phyloP scores from a whole-genome alignment of 2,888 invertebrate species.

The Apantesis nais region DNA sequence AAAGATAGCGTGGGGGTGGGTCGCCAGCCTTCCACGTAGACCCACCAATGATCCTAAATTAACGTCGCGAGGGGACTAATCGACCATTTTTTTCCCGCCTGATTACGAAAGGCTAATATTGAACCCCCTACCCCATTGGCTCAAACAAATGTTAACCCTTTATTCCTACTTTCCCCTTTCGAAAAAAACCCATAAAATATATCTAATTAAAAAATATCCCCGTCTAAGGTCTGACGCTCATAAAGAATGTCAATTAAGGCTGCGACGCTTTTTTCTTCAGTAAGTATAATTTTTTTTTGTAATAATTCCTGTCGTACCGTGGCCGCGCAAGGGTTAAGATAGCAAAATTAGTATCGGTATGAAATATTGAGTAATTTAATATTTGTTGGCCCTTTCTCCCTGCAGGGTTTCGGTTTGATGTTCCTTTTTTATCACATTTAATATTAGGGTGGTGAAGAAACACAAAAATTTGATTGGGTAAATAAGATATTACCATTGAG shows the following conservation, averaged over 20 bases:
- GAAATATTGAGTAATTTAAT: conserved; percentile 86
- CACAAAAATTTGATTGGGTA: conserved; percentile 3
- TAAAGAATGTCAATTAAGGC: conserved; percentile 86
- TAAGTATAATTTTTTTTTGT: conserved; percentile 66
- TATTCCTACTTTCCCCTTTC: conserved; percentile 79
- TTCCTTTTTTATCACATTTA: conserved; percentile 59
- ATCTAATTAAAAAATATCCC: conserved; percentile 87
- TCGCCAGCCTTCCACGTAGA: conserved; percentile 65
- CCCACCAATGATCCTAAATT: conserved; percentile 82
- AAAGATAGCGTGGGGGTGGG: conserved; percentile 59
- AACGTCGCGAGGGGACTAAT: conserved; percentile 80
- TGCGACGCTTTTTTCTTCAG: conserved; percentile 74
- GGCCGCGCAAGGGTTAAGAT: conserved; percentile 83
- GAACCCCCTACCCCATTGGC: conserved; percentile 75
- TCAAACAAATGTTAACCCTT: conserved; percentile 85
- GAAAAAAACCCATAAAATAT: conserved; percentile 86
- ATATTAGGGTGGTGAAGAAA: conserved; percentile 33
- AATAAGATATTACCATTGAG: background rate
- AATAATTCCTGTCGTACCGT: conserved; percentile 81
- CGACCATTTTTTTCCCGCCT: conserved; percentile 84
- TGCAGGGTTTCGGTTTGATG: conserved; percentile 48
- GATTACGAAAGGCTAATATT: conserved; percentile 85
- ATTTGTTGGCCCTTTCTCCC: conserved; percentile 64
- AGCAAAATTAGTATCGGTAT: conserved; percentile 85
- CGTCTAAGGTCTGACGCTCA: conserved; percentile 84